Evolutionary conservation across 2,888 invertebrate species (phyloP).

Genomic region (Ennomos quercinarius): DNA sequence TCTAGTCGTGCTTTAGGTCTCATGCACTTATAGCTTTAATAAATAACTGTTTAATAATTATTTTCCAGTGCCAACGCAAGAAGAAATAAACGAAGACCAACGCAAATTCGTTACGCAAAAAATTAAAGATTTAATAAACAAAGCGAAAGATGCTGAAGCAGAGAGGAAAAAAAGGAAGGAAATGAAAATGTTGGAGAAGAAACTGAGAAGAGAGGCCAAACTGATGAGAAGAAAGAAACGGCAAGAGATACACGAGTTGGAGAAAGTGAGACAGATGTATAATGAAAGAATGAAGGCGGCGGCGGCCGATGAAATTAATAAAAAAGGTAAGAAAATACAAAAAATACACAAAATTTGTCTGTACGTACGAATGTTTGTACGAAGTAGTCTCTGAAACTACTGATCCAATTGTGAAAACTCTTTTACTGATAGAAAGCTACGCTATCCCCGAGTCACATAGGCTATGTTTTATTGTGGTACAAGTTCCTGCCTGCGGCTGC

Average conservation of each 20-base stretch:
- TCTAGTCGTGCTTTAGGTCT: too few relatives aligned
- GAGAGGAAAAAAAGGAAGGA: slow-evolving; percentile 5
- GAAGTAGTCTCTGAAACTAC: too few relatives aligned
- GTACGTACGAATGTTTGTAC: not conserved
- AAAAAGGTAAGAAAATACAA: slow-evolving; percentile 37
- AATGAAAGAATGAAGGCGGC: slow-evolving; percentile 47
- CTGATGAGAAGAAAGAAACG: slow-evolving; percentile 33
- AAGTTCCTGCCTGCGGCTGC: too few relatives aligned
- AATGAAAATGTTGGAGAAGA: slow-evolving; percentile 15
- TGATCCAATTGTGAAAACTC: too few relatives aligned
- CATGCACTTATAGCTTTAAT: too few relatives aligned
- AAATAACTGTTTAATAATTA: too few relatives aligned
- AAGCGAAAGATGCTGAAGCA: slow-evolving; percentile 14
- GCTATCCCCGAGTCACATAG: too few relatives aligned
- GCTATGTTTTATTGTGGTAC: too few relatives aligned
- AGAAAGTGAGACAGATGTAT: slow-evolving; percentile 52
- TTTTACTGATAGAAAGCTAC: too few relatives aligned
- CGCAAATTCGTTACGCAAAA: slow-evolving; percentile 14
- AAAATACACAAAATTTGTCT: not conserved
- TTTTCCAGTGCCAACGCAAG: slow-evolving; percentile 12
- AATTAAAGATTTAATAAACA: slow-evolving; percentile 26
- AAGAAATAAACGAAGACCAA: slow-evolving; percentile 19
- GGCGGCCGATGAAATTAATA: slow-evolving; percentile 23
- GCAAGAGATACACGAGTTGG: slow-evolving; percentile 43
- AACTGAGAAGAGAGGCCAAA: slow-evolving; percentile 21